These are phyloP conservation scores for Apamea monoglypha DNA, from an alignment of 2,888 invertebrate species.

Conservation along the genomic window DNA sequence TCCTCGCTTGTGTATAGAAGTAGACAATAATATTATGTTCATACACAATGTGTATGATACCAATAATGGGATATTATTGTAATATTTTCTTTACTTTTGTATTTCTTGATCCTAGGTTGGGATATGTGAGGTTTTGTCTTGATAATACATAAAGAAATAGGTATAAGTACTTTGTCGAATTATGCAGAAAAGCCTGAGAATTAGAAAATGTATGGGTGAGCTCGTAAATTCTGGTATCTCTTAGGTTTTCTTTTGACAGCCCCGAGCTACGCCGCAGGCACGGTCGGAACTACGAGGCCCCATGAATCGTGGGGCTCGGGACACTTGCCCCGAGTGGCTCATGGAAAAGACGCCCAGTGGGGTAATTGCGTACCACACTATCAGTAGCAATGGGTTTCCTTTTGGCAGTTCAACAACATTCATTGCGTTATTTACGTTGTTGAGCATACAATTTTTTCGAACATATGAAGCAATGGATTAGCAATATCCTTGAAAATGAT, in stretches of 20 bases:
- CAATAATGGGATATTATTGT: slow-evolving; percentile 5
- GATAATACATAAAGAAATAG: not conserved
- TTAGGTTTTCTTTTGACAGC: not conserved
- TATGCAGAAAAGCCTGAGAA: not conserved
- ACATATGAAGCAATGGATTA: too few relatives aligned
- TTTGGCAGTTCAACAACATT: too few relatives aligned
- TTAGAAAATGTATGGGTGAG: too few relatives aligned
- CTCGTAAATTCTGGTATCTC: not conserved
- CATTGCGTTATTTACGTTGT: too few relatives aligned
- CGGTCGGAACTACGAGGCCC: not conserved
- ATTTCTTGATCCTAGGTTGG: too few relatives aligned
- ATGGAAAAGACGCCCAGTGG: not conserved
- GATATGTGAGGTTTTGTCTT: not conserved
- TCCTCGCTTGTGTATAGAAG: not conserved
- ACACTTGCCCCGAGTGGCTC: not conserved
- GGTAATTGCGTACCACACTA: too few relatives aligned
- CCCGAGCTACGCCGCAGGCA: not conserved
- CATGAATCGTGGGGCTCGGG: not conserved
- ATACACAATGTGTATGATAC: not conserved
- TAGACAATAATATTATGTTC: not conserved
- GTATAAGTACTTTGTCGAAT: not conserved
- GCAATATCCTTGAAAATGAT: too few relatives aligned
- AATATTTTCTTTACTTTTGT: too few relatives aligned
- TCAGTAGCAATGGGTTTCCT: too few relatives aligned
- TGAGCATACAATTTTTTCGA: too few relatives aligned